Percentiles rank a stretch among this genome's conserved stretches.
These are phyloP conservation scores for Lithodes maja DNA, from an alignment of 2,888 invertebrate species.

Conservation along the genomic window DNA sequence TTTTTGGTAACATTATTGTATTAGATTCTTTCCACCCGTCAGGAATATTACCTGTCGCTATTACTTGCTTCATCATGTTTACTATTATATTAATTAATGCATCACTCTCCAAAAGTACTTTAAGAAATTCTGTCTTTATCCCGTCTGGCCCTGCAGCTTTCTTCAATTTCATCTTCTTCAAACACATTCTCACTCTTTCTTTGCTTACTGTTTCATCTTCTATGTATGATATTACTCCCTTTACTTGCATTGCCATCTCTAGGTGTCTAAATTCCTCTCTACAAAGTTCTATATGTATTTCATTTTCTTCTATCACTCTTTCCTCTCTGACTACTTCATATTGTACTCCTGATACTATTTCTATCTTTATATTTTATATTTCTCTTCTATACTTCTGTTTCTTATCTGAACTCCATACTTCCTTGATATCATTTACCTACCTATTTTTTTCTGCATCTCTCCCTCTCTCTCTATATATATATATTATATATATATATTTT, in stretches of 20 bases:
- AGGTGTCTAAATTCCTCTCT: neutral
- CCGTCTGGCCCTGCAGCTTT: neutral
- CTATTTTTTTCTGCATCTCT: neutral
- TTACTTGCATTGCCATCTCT: no score
- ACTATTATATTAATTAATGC: no score
- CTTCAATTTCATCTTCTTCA: neutral
- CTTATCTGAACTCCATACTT: neutral
- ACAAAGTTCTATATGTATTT: neutral
- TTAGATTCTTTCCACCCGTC: no score
- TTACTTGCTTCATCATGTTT: no score
- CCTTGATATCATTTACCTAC: neutral
- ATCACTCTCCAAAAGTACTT: no score
- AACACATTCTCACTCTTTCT: neutral
- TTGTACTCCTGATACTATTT: neutral
- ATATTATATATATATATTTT: no score
- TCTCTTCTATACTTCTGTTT: neutral
- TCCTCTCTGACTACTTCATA: neutral
- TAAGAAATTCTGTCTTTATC: neutral
- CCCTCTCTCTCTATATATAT: neutral
- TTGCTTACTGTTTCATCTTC: neutral
- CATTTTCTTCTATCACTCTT: neutral
- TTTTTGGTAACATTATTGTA: no score
- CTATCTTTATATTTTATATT: neutral
- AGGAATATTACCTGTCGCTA: no score
- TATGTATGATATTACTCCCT: neutral